Evolutionary conservation across 2,888 invertebrate genomes (phyloP), one percentile per base, ranked within the genome.

Genomic region (Stenolophus ochropezus): DNA sequence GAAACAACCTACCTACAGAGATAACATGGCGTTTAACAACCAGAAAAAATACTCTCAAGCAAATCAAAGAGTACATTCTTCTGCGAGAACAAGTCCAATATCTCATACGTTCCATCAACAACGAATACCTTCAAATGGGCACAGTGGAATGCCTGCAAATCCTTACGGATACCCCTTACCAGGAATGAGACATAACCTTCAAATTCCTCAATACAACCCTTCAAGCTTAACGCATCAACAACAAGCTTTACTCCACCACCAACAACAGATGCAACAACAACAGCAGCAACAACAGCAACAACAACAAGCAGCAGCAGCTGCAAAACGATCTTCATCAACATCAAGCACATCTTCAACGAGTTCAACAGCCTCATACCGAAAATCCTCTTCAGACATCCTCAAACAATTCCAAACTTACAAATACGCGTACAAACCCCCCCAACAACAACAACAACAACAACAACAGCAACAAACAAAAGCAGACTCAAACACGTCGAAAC

Each of bases 1-100:
- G 33, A 79, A 69, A 71, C 69, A 79, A 74, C 74, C 33, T 65
- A 16, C 81, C 23, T 81, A 77, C 51, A 47, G 82, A 20, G 83
- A 82, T 23, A 74, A 27, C 27, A 51, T 58, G 27, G 11, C 56
- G 6, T 58, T 47, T 16, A 77, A 77, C 33, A 77, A 77, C 23
- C 51, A 47, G 73, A 74, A 78, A 49, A 82, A 82, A 51, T 76
- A 82, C 6, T 80, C 73, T 4, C 16, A 27, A 5, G 14, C 65
- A 16, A 69, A 33, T 16, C 78, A 86, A 82, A 89, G 90, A 86
- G 85, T 89, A 61, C 90, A 90, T 83, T 89, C 90, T 4, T 88
- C 91, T 25, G 90, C 91, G 21, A 89, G 91, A 82, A 89, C 91
- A 80, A 91, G 91, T 86, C 91, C 91, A 4, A 90, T 91, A 84